Evolutionary conservation across 2,888 invertebrate species (phyloP).

Genomic region (Eupithecia dodoneata): DNA sequence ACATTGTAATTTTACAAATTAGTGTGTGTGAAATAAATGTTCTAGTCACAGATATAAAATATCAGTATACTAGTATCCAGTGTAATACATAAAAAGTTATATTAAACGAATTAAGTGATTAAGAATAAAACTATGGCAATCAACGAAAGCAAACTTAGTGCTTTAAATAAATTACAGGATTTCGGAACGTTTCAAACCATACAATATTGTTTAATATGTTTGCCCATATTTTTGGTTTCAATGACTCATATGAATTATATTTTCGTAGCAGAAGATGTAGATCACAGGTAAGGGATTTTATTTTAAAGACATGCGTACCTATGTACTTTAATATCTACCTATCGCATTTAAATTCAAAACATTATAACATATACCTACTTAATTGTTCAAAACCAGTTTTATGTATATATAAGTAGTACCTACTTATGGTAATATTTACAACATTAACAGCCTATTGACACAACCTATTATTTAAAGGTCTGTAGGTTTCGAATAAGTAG

Average conservation of each 20-base stretch:
- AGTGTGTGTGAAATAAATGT: not conserved
- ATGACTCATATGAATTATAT: constrained; percentile 75
- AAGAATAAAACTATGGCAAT: constrained; percentile 1
- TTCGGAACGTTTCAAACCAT: constrained; percentile 66
- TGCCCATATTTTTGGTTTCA: constrained; percentile 63
- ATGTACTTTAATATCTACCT: too few relatives aligned
- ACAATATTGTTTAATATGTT: constrained; percentile 67
- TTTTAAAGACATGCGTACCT: too few relatives aligned
- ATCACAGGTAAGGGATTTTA: constrained; percentile 59
- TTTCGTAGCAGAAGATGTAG: constrained; percentile 68
- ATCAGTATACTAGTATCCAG: too few relatives aligned
- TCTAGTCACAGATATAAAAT: not conserved
- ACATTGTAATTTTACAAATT: not conserved
- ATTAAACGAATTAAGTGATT: not conserved
- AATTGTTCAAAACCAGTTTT: too few relatives aligned
- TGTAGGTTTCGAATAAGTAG: not conserved
- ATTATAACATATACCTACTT: too few relatives aligned
- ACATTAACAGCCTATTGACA: not conserved
- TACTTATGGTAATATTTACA: not conserved
- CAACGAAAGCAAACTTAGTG: constrained; percentile 37
- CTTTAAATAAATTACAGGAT: constrained; percentile 51
- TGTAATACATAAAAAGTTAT: not conserved
- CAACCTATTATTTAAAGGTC: not conserved
- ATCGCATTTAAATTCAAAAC: too few relatives aligned
- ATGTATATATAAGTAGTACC: too few relatives aligned